These are phyloP conservation scores for Scaptomyza polygonia DNA, from an alignment of 2,888 invertebrate species.

Conservation along the genomic window DNA sequence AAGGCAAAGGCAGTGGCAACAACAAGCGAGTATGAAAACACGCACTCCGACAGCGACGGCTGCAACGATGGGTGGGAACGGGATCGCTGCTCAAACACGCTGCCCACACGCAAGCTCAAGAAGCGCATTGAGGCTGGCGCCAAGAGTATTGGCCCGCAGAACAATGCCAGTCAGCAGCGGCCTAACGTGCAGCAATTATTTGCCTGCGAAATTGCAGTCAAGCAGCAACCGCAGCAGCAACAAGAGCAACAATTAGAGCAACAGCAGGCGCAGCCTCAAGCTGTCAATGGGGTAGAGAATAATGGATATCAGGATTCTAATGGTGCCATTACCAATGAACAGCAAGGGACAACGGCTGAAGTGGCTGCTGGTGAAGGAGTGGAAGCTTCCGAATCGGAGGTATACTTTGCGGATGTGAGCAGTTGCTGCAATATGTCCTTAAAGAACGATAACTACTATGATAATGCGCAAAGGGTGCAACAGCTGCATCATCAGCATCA, in stretches of 20 bases:
- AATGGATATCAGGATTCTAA: constrained; percentile 87
- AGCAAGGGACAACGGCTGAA: constrained; percentile 11
- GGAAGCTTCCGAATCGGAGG: constrained; percentile 91
- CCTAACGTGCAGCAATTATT: constrained; percentile 85
- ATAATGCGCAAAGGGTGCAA: constrained; percentile 73
- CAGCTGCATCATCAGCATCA: constrained; percentile 57
- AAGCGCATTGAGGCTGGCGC: constrained; percentile 85
- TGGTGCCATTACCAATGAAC: constrained; percentile 67
- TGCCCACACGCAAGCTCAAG: constrained; percentile 86
- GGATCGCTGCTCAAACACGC: constrained; percentile 86
- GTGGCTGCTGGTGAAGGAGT: constrained; percentile 27
- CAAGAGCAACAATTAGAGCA: constrained; percentile 9
- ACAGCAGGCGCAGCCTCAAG: constrained; percentile 19
- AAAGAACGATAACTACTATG: constrained; percentile 85
- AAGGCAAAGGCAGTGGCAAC: constrained; percentile 59
- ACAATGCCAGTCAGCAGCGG: constrained; percentile 71
- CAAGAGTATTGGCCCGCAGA: constrained; percentile 83
- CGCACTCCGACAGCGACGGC: constrained; percentile 85
- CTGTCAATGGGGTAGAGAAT: constrained; percentile 88
- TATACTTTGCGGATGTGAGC: constrained; percentile 94
- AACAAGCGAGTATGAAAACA: constrained; percentile 85
- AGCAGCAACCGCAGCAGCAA: constrained; percentile 54
- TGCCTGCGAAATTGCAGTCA: constrained; percentile 41
- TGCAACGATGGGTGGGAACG: constrained; percentile 80
- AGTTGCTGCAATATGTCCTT: constrained; percentile 92